Conservation (phyloP, 2,113 vertebrate species). For the Eleginops maclovinus region DNA sequence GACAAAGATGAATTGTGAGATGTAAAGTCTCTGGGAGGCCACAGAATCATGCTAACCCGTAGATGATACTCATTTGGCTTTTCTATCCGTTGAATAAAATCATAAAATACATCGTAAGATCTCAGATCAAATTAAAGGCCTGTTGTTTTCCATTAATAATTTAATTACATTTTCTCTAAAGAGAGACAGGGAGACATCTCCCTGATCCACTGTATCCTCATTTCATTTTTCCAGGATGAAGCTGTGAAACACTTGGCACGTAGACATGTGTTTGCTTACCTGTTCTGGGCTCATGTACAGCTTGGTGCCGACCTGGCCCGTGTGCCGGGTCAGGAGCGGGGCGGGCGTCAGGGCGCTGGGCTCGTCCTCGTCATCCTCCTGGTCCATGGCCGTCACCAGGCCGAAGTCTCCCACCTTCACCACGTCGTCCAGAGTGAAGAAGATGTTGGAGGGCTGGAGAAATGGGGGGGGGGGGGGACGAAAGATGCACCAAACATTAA, state of each 20-base stretch:
- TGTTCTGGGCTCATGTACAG: constrained; percentile 99
- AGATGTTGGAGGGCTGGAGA: constrained; percentile 97
- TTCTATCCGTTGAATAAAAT: too few species aligned
- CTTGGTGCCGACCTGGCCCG: constrained; percentile 98
- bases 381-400: constrained; percentile 97
- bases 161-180: too few species aligned
- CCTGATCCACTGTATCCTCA: too few species aligned
- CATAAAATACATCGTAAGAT: too few species aligned
- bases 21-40: too few species aligned
- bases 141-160: too few species aligned
- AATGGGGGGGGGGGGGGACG: neutral
- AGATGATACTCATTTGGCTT: too few species aligned
- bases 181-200: too few species aligned
- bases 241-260: too few species aligned
- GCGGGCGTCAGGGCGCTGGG: constrained; percentile 89
- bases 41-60: too few species aligned
- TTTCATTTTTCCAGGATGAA: too few species aligned
- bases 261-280: constrained; percentile 77
- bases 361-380: constrained; percentile 96
- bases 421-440: constrained; percentile 97
- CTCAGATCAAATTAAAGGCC: too few species aligned
- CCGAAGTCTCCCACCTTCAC: constrained; percentile 99
- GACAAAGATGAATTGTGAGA: neutral
- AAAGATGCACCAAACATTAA: neutral
- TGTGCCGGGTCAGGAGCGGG: constrained; percentile 94